Conservation (phyloP, 2,113 vertebrate species). For the Strix uralensis region DNA sequence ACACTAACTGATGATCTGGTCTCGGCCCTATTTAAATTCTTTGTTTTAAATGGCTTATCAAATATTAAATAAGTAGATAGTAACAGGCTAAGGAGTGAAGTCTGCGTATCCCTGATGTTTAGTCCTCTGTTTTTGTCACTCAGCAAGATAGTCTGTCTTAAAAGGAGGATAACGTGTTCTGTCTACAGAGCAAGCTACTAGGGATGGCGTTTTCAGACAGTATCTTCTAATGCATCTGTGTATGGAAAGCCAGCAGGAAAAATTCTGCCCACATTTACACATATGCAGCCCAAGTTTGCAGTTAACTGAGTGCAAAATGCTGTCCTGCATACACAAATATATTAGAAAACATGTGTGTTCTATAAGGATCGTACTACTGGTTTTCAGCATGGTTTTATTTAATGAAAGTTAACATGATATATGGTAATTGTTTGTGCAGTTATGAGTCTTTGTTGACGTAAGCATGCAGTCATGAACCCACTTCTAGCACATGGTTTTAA, state of each 20-base stretch:
- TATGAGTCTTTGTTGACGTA: slow-evolving; percentile 54
- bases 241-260: background rate
- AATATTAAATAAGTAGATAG: background rate
- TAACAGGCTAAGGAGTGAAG: background rate
- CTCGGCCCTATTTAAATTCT: background rate
- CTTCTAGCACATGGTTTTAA: slow-evolving; percentile 73
- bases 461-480: slow-evolving; percentile 1
- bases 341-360: slow-evolving; percentile 69
- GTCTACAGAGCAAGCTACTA: background rate
- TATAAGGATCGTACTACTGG: slow-evolving; percentile 68
- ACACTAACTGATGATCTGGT: background rate
- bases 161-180: background rate
- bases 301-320: background rate
- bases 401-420: slow-evolving; percentile 77
- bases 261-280: background rate
- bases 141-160: background rate
- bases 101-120: background rate
- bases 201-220: background rate
- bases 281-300: background rate
- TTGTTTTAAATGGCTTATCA: background rate
- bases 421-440: slow-evolving; percentile 68
- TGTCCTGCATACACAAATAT: slow-evolving; percentile 52
- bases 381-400: slow-evolving; percentile 77
- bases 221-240: background rate
- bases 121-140: background rate